phyloP scores from a whole-genome alignment of 1,140 invertebrate genomes.

The Ceratosolen fusciceps region DNA sequence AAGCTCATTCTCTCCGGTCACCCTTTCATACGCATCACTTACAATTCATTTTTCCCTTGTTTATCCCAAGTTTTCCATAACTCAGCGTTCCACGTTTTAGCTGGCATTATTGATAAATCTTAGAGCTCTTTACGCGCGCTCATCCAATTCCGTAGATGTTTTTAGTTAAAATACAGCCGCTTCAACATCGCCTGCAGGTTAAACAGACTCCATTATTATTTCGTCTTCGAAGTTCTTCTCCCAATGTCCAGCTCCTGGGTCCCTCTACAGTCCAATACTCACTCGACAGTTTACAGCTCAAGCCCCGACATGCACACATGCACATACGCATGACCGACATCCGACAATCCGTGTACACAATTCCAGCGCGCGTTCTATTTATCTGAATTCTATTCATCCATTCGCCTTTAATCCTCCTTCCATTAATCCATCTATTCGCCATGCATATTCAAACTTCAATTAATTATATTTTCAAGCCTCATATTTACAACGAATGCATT shows the following conservation, averaged over 20 bases:
- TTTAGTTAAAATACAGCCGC: slow-evolving; percentile 58
- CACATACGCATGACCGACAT: too few species aligned
- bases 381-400: too few species aligned
- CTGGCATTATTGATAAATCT: slow-evolving; percentile 64
- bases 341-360: too few species aligned
- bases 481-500: too few species aligned
- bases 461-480: too few species aligned
- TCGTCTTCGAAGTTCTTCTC: neutral
- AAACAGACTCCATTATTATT: slow-evolving; percentile 52
- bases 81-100: slow-evolving; percentile 71
- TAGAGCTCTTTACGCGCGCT: slow-evolving; percentile 1
- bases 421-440: too few species aligned
- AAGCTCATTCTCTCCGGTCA: slow-evolving; percentile 42
- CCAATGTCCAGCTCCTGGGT: neutral
- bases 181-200: slow-evolving; percentile 65
- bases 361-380: too few species aligned
- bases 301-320: too few species aligned
- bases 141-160: slow-evolving; percentile 11
- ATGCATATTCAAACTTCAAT: too few species aligned
- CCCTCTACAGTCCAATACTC: neutral
- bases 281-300: neutral
- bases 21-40: slow-evolving; percentile 69
- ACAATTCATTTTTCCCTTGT: slow-evolving; percentile 77
- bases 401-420: too few species aligned
- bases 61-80: slow-evolving; percentile 80